phyloP scores from a whole-genome alignment of 2,113 vertebrate genomes.

The Percopsis transmontana region DNA sequence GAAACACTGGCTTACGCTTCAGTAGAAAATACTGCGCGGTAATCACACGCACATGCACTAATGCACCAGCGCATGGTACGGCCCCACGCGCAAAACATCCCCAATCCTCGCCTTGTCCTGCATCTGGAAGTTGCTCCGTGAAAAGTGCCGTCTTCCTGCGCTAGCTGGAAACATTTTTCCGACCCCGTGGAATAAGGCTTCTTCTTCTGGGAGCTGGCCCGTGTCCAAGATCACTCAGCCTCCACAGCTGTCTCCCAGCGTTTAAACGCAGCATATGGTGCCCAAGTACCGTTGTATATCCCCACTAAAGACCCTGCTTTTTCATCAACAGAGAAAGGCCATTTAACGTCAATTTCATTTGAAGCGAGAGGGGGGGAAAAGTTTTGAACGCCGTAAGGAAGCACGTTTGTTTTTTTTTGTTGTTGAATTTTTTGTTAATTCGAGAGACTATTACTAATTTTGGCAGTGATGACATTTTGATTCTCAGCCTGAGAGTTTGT shows the following conservation, averaged over 20 bases:
- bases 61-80: not conserved
- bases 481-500: conserved; percentile 78
- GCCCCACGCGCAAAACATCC: not conserved
- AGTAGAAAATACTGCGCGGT: conserved; percentile 31
- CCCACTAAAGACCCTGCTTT: conserved; percentile 73
- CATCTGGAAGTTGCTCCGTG: conserved; percentile 80
- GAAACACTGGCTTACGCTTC: conserved; percentile 39
- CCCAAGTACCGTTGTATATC: conserved; percentile 77
- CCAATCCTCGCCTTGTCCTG: conserved; percentile 53
- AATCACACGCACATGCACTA: conserved; percentile 51
- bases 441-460: conserved; percentile 70
- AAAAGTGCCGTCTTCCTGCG: conserved; percentile 81
- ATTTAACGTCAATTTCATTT: conserved; percentile 73
- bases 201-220: conserved; percentile 80
- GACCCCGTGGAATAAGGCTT: conserved; percentile 66
- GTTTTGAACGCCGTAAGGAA: conserved; percentile 51
- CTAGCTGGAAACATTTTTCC: conserved; percentile 80
- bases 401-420: conserved; percentile 28
- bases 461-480: conserved; percentile 80
- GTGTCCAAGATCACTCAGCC: conserved; percentile 78
- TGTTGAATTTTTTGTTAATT: conserved; percentile 37
- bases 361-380: conserved; percentile 46
- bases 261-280: conserved; percentile 81
- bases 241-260: conserved; percentile 79
- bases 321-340: conserved; percentile 63